Percentiles rank a stretch among this genome's conserved stretches.
These are phyloP conservation scores for Adrianichthys oophorus DNA, from an alignment of 2,797 vertebrate species.

Conservation along the genomic window DNA sequence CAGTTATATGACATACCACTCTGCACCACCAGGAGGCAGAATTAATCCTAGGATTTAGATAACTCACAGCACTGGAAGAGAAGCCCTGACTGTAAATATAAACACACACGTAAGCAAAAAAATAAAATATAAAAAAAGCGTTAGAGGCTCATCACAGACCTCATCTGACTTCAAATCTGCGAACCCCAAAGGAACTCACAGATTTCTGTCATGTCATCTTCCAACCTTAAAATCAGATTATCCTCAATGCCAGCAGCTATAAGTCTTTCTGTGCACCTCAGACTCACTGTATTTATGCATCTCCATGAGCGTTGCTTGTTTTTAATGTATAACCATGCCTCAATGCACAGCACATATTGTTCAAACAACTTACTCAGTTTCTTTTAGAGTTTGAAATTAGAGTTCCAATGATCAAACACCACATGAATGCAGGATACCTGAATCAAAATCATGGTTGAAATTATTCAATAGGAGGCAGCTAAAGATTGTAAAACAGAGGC, in stretches of 20 bases:
- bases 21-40: conserved; percentile 41
- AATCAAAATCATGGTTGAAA: no score
- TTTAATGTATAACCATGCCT: no score
- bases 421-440: no score
- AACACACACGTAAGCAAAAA: conserved; percentile 9
- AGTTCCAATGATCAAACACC: no score
- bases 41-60: neutral
- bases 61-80: conserved; percentile 4
- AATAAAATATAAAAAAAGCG: no score
- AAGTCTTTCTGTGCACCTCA: neutral
- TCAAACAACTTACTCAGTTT: no score
- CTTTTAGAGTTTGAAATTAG: no score
- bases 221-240: conserved; percentile 55
- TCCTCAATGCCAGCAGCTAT: conserved; percentile 15
- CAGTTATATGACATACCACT: neutral
- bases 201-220: conserved; percentile 56
- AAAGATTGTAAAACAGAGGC: neutral
- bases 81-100: conserved; percentile 21
- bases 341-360: no score
- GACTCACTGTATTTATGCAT: no score
- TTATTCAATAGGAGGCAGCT: no score
- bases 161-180: conserved; percentile 26
- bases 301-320: no score
- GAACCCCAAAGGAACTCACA: conserved; percentile 14
- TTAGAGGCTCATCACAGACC: conserved; percentile 20